Evolutionary conservation across 2,888 invertebrate species (phyloP), one percentile per base, ranked within the genome.

Genomic region (Morpho helenor): DNA sequence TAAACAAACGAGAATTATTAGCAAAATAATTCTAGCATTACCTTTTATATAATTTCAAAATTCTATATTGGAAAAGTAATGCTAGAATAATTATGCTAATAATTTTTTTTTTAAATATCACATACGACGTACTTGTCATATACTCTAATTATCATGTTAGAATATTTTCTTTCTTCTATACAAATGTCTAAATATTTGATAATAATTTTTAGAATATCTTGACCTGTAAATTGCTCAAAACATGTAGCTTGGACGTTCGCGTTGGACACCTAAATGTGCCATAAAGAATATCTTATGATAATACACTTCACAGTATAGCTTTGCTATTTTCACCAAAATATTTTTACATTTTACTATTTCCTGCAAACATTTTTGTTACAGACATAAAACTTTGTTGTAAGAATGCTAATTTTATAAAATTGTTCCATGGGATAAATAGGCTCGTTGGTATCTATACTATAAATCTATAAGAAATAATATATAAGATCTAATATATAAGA

Each of bases 281-380:
- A 75, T 74, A 71, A 72, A 72, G 76, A 75, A 80, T 83, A 80
- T 83, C 77, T 77, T 82, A 83, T 83, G 80, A 80, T 84, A 85
- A 84, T 83, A 80, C 79, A 82, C 80, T 79, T 80, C 73, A 69
- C 77, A 69, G 69, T 63, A 67, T 71, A 73, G 74, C 76, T 75
- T 75, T 72, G 72, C 79, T 74, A 77, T 82, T 79, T 80, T 72
- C 73, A 70, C 66, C 67, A 69, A 72, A 70, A 73, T 70, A 70
- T 72, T 71, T 74, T 72, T 68, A 64, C 71, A 72, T 77, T 75
- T 79, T 72, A 74, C 65, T 70, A 71, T 70, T 69, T 71, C 41
- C 60, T 61, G 60, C 59, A 61, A 63, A 54, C 56, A 54, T 49
- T 59, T 66, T 64, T 55, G 57, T 61, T 16, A 16, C 16, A 16